Conservation (phyloP, 2,888 invertebrate species). For the Stenolophus ochropezus region DNA sequence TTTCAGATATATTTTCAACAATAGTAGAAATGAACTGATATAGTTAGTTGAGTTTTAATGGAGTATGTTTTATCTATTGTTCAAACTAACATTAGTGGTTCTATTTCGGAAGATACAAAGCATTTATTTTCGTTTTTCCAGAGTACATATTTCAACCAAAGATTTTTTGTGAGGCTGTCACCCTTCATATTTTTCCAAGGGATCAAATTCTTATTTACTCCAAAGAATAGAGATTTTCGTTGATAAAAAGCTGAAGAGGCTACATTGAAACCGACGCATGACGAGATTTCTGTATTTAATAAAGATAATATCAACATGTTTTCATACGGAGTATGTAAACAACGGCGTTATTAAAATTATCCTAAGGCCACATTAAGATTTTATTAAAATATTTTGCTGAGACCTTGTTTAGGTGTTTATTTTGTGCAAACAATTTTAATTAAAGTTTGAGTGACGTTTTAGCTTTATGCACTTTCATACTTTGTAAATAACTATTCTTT, state of each 20-base stretch:
- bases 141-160: background rate
- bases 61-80: too few relatives aligned
- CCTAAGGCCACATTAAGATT: background rate
- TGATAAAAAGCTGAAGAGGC: constrained; percentile 2
- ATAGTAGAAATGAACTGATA: too few relatives aligned
- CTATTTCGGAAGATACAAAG: background rate
- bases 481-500: background rate
- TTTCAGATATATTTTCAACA: too few relatives aligned
- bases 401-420: background rate
- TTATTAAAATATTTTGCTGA: background rate
- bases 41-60: too few relatives aligned
- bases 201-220: constrained; percentile 32
- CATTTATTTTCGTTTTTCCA: background rate
- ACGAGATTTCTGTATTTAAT: background rate
- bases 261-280: background rate
- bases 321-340: background rate
- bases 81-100: too few relatives aligned
- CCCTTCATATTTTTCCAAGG: constrained; percentile 23
- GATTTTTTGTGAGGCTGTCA: constrained; percentile 20
- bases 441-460: background rate
- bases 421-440: background rate
- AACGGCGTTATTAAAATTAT: background rate
- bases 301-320: background rate
- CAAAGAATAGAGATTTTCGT: constrained; percentile 14
- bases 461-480: background rate